Evolutionary conservation across 2,888 invertebrate species (phyloP), one percentile per base, ranked within the genome.

Genomic region (Leuctra nigra): DNA sequence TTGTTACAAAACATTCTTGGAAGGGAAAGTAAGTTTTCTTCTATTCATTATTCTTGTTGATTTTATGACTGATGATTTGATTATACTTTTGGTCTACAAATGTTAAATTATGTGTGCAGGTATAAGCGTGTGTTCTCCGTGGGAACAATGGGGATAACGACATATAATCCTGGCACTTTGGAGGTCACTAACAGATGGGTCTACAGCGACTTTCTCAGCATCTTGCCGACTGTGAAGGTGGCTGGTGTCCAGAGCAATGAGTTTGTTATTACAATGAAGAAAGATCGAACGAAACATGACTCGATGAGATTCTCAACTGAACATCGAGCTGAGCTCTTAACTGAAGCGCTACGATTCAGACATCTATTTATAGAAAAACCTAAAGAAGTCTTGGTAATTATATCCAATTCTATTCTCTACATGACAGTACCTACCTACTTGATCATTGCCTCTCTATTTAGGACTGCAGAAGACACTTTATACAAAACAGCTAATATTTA

Each of bases 1-100:
- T 93, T 69, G 95, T 97, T 69, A 95, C 91, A 33, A 99, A 99
- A 76, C 95, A 96, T 73, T 94, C 91, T 23, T 99, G 98, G 98
- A 97, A 95, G 74, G 99, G 98, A 72, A 97, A 92, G 87, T 90
- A 75, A 79, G 46, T 57, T 44, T 11, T 2, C 36, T 38, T 36
- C 25, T 1, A 14, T 22, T 4, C 2, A 11, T n/a, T 13, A 35
- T 2, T 46, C 38, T 16, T 44, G 24, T 44, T 1, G 36, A 29
- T 11, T 29, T 7, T 29, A 11, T 29, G 29, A 29, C 11, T 11
- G 6, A 29, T 29, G 6, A 29, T 7, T n/a, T 29, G 29, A 11
- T 11, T 29, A 11, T 6, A 29, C 6, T 29, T 29, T 6, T 6
- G 29, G 7, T 29, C 11, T 6, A 29, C 29, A 29, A 29, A 29